Evolutionary conservation across 2,113 vertebrate genomes (phyloP), one percentile per base, ranked within the genome.

Genomic region (Oncorhynchus keta): DNA sequence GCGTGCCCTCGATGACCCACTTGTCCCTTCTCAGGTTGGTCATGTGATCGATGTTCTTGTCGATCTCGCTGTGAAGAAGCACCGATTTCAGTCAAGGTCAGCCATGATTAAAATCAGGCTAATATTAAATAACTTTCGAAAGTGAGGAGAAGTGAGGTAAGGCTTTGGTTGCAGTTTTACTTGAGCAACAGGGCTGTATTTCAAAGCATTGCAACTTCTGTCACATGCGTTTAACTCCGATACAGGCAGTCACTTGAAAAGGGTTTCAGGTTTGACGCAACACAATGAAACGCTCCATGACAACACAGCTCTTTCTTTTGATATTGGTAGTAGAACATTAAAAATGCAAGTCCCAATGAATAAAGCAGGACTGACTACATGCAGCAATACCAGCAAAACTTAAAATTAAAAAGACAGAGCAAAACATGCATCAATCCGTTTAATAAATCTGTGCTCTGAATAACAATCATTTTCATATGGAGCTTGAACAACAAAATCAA

Each of bases 1-100:
- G 95, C 87, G 96, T 96, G 84, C 97, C 95, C 92, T 99, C 97
- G 24, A 97, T 92, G 77, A 94, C 89, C 95, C 97, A 98, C 86
- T 99, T 99, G 90, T 99, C 97, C 93, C 96, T 95, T 86, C 96
- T 94, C 87, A 99, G 92, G 88, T 96, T 98, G 90, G 96, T 97
- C 96, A 99, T 98, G 80, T 95, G 94, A 85, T 99, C 97, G 75
- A 99, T 97, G 87, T 95, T 98, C 93, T 97, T 97, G 89, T 99
- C 97, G 80, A 99, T 99, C 93, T 99, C 96, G 89, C 97, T 99
- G 94, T 87, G 2, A 45, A 91, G 85, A 85, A 81, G 1, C 14
- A 35, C 7, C 28, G 12, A 6, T 20, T 45, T 75, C 73, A 70
- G 39, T 20, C 14, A 35, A 69, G 66, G 66, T 24, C 9, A 3